Evolutionary conservation across 2,888 invertebrate species (phyloP).

Genomic region (Acronicta alni): DNA sequence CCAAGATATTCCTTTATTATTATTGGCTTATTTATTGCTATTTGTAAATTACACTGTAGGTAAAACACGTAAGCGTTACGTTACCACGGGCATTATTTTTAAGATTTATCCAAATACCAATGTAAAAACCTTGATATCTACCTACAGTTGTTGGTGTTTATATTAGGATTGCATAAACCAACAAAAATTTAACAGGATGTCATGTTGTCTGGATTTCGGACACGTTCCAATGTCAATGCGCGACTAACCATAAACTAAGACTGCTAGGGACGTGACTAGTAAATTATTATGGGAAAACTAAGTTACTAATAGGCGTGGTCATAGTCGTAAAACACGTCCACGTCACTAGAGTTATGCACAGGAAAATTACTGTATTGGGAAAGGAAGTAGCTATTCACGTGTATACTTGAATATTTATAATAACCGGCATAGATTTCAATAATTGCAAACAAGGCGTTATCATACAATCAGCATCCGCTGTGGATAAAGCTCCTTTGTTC

Average conservation of each 20-base stretch:
- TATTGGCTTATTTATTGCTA: too few relatives aligned
- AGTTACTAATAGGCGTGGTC: conserved; percentile 20
- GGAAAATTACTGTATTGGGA: conserved; percentile 24
- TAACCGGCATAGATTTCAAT: background rate
- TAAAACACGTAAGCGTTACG: too few relatives aligned
- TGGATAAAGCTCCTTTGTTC: background rate
- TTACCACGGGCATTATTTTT: too few relatives aligned
- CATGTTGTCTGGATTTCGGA: conserved; percentile 46
- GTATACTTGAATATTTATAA: conserved; percentile 16
- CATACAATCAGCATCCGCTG: background rate
- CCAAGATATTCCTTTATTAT: too few relatives aligned
- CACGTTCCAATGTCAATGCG: conserved; percentile 59
- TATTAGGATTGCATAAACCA: conserved; percentile 21
- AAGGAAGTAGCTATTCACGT: conserved; percentile 21
- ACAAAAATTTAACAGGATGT: conserved; percentile 52
- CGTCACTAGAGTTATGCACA: conserved; percentile 14
- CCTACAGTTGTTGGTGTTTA: background rate
- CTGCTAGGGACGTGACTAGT: conserved; percentile 55
- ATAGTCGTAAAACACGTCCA: conserved; percentile 1
- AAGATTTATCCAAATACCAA: too few relatives aligned
- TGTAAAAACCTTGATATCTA: too few relatives aligned
- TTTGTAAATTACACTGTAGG: too few relatives aligned
- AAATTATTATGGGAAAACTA: conserved; percentile 32
- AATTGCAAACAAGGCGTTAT: background rate
- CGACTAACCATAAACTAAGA: conserved; percentile 50